Evolutionary conservation across 2,888 invertebrate species (phyloP).

Genomic region (Peribatodes rhomboidaria): DNA sequence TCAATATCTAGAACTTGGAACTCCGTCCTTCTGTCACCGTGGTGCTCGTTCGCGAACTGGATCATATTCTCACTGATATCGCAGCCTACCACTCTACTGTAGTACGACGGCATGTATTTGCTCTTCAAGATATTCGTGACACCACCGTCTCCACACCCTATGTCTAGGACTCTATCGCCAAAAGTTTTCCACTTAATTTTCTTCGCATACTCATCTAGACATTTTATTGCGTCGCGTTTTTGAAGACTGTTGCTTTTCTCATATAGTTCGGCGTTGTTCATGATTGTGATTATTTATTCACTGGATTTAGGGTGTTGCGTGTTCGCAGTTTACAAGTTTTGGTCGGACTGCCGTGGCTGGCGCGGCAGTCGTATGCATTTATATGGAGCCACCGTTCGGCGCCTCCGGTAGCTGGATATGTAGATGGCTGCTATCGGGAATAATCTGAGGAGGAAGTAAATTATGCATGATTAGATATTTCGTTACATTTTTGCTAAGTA

Average conservation of each 20-base stretch:
- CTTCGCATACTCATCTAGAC: slow-evolving; percentile 88
- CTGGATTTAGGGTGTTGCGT: slow-evolving; percentile 57
- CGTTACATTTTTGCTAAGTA: slow-evolving; percentile 25
- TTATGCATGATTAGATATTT: slow-evolving; percentile 20
- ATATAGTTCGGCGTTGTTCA: slow-evolving; percentile 89
- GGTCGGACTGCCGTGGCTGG: slow-evolving; percentile 68
- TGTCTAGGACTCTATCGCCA: slow-evolving; percentile 86
- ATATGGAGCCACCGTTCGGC: slow-evolving; percentile 64
- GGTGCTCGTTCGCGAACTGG: slow-evolving; percentile 86
- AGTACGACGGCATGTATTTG: slow-evolving; percentile 83
- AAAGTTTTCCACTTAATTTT: slow-evolving; percentile 85
- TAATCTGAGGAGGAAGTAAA: slow-evolving; percentile 26
- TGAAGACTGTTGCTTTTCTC: slow-evolving; percentile 89
- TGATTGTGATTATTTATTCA: slow-evolving; percentile 50
- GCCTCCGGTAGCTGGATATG: slow-evolving; percentile 48
- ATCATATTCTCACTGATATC: slow-evolving; percentile 92
- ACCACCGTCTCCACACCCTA: slow-evolving; percentile 92
- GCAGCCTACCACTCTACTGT: slow-evolving; percentile 86
- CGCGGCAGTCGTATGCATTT: slow-evolving; percentile 72
- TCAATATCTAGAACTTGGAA: slow-evolving; percentile 88
- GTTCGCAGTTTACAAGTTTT: slow-evolving; percentile 72
- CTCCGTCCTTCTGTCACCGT: slow-evolving; percentile 74
- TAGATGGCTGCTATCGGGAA: slow-evolving; percentile 27
- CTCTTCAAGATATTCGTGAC: slow-evolving; percentile 88
- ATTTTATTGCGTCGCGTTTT: slow-evolving; percentile 84